Base-by-base conservation (phyloP, 2,797 vertebrate genomes). In the Sylvilagus floridanus region DNA sequence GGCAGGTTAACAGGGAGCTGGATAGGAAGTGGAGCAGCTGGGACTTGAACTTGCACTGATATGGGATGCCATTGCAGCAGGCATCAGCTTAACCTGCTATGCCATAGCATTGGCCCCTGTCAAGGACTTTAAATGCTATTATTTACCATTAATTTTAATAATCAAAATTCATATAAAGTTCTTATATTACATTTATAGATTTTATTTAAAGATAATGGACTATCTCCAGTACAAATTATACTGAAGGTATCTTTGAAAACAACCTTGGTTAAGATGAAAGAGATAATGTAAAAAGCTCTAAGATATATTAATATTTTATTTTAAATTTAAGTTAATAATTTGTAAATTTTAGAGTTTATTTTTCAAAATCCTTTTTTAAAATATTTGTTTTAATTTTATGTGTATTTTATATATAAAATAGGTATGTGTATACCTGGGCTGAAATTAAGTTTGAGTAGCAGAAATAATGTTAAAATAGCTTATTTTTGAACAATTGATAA, bases 401-500 rank as follows among this genome's bases (percentile, higher is more conserved):
- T 28, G n/a, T 76, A 63, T 91, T 91, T 92, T 68, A 84, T 79
- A n/a, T 89, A 2, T 77, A 76, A 84, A 66, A 73, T 71, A 54
- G 42, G 22, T 94, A 14, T 71, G 21, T 88, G 60, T 42, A 65
- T 73, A 54, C 10, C 30, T 65, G n/a, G 17, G 19, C 28, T 91
- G 21, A 83, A 85, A 54, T 85, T 95, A 82, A 84, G 22, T 79
- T 0, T 88, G 65, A 76, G 65, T 89, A 93, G n/a, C 50, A 94
- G 62, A 89, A 96, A 87, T 81, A 35, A 60, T 89, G 62, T 91
- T 91, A 89, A 93, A 28, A 35, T 83, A 88, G 42, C 32, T 69
- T 93, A 68, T 96, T 91, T 91, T 71, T n/a, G 91, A 95, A 89
- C 35, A 94, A 52, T 84, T 81, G 89, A 65, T 87, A 76, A 65